These are phyloP conservation scores for Oreocharis arfaki DNA, from an alignment of 2,113 vertebrate genomes.

Conservation along the genomic window DNA sequence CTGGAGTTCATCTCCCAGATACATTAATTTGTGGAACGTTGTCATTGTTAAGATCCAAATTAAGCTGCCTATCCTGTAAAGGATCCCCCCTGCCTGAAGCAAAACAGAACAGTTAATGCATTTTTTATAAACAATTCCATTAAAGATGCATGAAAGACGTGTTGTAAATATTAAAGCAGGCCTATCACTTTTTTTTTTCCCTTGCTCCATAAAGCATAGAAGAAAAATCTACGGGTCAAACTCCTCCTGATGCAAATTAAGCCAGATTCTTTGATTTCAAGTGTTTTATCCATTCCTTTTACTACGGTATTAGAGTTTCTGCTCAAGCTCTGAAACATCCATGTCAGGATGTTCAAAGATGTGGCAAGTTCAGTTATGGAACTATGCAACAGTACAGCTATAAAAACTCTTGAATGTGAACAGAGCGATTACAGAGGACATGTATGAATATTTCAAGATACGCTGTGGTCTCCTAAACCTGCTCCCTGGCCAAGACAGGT, in stretches of 20 bases:
- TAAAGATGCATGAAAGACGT: conserved; percentile 53
- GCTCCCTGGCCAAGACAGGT: neutral
- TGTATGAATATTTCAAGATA: neutral
- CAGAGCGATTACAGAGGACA: neutral
- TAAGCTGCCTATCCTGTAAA: conserved; percentile 46
- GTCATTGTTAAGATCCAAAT: conserved; percentile 32
- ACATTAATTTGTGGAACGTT: neutral
- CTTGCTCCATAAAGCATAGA: conserved; percentile 2
- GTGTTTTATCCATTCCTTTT: neutral
- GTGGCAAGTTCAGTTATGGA: neutral
- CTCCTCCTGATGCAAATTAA: neutral
- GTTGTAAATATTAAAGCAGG: conserved; percentile 23
- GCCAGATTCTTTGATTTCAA: neutral
- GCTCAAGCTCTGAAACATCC: neutral
- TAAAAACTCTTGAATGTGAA: neutral
- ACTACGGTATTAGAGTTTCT: neutral
- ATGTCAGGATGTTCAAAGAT: neutral
- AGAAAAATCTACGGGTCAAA: neutral
- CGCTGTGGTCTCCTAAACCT: neutral
- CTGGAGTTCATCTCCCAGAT: neutral
- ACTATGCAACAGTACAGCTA: neutral
- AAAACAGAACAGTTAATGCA: conserved; percentile 61
- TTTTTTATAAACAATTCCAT: conserved; percentile 62
- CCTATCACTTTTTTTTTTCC: neutral
- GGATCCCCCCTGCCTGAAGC: conserved; percentile 38